A percentile compares a stretch with the other conserved stretches of the same genome.
These are phyloP conservation scores for Spatulosminthurus flaviceps DNA, from an alignment of 2,888 invertebrate genomes.

Conservation along the genomic window DNA sequence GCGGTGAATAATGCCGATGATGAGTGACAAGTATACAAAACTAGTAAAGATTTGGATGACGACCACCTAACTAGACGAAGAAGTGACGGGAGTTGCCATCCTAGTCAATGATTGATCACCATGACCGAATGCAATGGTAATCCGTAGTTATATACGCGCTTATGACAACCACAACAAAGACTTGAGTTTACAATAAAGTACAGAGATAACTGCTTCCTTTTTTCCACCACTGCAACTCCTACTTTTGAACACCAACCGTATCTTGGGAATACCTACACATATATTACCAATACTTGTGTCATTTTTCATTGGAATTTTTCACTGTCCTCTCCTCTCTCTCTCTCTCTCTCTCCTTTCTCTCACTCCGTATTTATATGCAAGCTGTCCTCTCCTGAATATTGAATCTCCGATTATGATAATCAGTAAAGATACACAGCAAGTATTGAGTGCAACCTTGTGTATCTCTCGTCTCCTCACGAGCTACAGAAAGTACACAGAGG, in stretches of 20 bases:
- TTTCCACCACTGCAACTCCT: not conserved
- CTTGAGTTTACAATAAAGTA: conserved; percentile 5
- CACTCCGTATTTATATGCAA: conserved; percentile 14
- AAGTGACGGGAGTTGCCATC: conserved; percentile 36
- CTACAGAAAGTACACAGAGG: too few relatives aligned
- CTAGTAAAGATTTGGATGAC: conserved; percentile 37
- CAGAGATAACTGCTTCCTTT: conserved; percentile 26
- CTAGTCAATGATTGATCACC: conserved; percentile 51
- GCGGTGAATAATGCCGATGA: conserved; percentile 53
- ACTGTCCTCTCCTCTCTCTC: conserved; percentile 24
- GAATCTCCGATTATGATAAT: not conserved
- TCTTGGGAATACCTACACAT: not conserved
- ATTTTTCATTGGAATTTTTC: conserved; percentile 28
- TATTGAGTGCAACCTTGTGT: too few relatives aligned
- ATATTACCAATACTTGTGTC: conserved; percentile 28
- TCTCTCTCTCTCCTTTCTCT: too few relatives aligned
- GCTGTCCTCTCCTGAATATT: conserved; percentile 17
- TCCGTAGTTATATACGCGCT: conserved; percentile 2
- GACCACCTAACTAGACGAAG: conserved; percentile 50
- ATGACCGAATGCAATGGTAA: conserved; percentile 39
- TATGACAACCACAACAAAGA: conserved; percentile 7
- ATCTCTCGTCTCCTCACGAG: too few relatives aligned
- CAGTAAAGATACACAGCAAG: too few relatives aligned
- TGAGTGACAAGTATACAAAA: conserved; percentile 58
- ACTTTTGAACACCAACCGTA: not conserved